These are phyloP conservation scores for Apostichopus leukothele DNA, from an alignment of 53 echinoderm and acorn worm genomes.

Conservation along the genomic window DNA sequence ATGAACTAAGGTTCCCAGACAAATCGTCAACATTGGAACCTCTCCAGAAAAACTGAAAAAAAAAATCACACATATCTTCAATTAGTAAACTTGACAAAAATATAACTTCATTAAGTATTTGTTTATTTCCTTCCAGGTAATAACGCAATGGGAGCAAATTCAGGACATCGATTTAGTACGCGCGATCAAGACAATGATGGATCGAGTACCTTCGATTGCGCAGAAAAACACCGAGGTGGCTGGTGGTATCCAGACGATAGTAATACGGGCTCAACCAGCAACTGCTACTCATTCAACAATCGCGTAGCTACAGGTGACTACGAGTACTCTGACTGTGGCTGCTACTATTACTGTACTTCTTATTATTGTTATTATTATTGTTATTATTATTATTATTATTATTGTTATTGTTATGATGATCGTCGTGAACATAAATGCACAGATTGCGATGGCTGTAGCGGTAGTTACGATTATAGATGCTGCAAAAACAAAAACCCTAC, in stretches of 20 bases:
- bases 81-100: too few species aligned
- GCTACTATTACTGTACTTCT: neutral
- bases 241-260: conserved; percentile 28
- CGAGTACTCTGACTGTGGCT: conserved; percentile 4
- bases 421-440: too few species aligned
- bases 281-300: neutral
- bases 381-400: too few species aligned
- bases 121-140: neutral
- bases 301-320: neutral
- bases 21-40: too few species aligned
- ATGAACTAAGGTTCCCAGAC: too few species aligned
- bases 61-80: too few species aligned
- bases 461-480: too few species aligned
- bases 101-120: neutral
- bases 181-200: conserved; percentile 10
- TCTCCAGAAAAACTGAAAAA: too few species aligned
- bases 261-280: neutral
- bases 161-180: conserved; percentile 10
- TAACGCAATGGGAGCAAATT: conserved; percentile 12
- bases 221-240: conserved; percentile 21
- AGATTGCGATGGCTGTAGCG: too few species aligned
- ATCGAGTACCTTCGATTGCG: conserved; percentile 23
- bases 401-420: too few species aligned
- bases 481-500: too few species aligned
- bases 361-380: neutral